Base-by-base conservation (phyloP, 2,797 vertebrate species). In the Cuniculus paca region DNA sequence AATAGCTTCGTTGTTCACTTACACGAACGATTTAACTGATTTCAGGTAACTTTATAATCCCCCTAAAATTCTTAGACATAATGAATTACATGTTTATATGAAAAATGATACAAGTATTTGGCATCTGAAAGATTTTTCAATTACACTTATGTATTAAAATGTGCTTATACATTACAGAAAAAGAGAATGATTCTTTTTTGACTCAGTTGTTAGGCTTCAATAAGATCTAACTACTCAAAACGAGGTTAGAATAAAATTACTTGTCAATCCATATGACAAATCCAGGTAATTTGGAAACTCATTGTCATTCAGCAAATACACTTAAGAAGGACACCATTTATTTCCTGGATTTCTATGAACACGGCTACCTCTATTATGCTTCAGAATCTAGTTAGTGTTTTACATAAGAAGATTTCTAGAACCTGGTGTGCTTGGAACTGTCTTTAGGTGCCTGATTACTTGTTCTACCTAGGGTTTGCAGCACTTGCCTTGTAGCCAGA, bases 1-100 rank as follows among this genome's bases (percentile, higher is more conserved):
- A 97, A 97, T 31, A 97, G 54, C 50, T 97, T 94, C 82, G 12
- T 87, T 74, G 96, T 97, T 93, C 45, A 81, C 98, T 85, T 50
- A 96, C 94, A 70, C 52, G 79, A 88, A 92, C 96, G 87, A 78
- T 36, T 88, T 96, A 78, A 34, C 39, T 95, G 90, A 96, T 87
- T 72, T 60, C 90, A 95, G 7, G 72, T 85, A 79, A 54, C n/a
- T 85, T 97, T 97, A 70, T 14, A 63, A 84, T 16, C 26, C 97
- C 42, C 70, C 79, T 72, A 93, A 96, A 98, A 96, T 74, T 77
- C 75, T 80, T 78, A 95, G 82, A 52, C 5, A 92, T 20, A 72
- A 88, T 94, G 6, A 78, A 90, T 87, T 95, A 63, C 2, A 22
- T n/a, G 42, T 94, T 91, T 97, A 95, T 72, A 54, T n/a, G 68